Evolutionary conservation across 2,888 invertebrate species (phyloP).

Genomic region (Enchytraeus crypticus): DNA sequence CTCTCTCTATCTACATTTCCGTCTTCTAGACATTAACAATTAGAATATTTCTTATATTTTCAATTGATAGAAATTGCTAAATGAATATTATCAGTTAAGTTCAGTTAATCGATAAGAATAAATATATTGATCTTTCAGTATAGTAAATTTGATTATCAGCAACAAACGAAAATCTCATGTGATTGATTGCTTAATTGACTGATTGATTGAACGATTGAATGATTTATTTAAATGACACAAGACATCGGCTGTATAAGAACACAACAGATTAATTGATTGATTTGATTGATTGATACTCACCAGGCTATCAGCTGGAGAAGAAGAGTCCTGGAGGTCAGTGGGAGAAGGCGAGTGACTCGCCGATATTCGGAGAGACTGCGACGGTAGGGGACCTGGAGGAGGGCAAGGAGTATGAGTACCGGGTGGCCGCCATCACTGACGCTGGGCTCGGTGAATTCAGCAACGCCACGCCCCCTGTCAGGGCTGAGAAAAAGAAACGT

Average conservation of each 20-base stretch:
- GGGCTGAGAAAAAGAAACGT: slow-evolving; percentile 57
- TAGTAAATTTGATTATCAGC: background rate
- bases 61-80: no score
- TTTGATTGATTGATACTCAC: background rate
- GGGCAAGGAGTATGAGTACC: slow-evolving; percentile 86
- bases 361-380: slow-evolving; percentile 75
- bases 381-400: slow-evolving; percentile 80
- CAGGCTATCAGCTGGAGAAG: slow-evolving; percentile 79
- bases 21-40: no score
- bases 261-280: background rate
- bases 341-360: slow-evolving; percentile 90
- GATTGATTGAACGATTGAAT: background rate
- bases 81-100: no score
- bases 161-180: background rate
- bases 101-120: background rate
- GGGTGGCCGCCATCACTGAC: slow-evolving; percentile 82
- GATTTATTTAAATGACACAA: background rate
- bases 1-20: no score
- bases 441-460: slow-evolving; percentile 91
- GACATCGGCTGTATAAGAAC: background rate
- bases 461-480: slow-evolving; percentile 80
- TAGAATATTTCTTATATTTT: no score
- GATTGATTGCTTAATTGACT: background rate
- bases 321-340: slow-evolving; percentile 73
- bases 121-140: background rate